Evolutionary conservation across 2,113 vertebrate species (phyloP).

Genomic region (Mirounga angustirostris): DNA sequence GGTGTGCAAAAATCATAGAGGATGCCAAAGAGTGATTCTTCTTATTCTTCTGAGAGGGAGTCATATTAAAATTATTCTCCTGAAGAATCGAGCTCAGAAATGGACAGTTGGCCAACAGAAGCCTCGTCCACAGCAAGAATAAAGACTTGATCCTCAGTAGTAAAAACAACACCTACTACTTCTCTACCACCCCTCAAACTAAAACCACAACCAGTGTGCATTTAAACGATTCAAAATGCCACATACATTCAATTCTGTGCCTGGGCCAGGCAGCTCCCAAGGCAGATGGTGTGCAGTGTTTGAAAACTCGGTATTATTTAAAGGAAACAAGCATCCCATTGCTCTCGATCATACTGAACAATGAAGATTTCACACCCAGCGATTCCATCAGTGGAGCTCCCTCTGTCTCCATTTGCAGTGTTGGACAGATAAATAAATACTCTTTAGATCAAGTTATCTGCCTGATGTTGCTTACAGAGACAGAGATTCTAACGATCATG

Average conservation of each 20-base stretch:
- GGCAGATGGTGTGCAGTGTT: slow-evolving; percentile 54
- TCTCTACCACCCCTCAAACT: not conserved
- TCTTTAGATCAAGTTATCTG: slow-evolving; percentile 74
- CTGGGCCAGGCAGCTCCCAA: slow-evolving; percentile 14
- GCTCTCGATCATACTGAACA: slow-evolving; percentile 66
- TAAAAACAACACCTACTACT: not conserved
- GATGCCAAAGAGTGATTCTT: not conserved
- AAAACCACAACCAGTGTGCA: slow-evolving; percentile 11
- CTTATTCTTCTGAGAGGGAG: not conserved
- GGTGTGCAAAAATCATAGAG: not conserved
- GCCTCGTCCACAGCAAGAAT: not conserved
- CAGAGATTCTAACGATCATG: slow-evolving; percentile 72
- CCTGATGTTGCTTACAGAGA: slow-evolving; percentile 76
- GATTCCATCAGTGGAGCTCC: slow-evolving; percentile 45
- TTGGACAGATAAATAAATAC: slow-evolving; percentile 81
- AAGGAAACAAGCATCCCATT: slow-evolving; percentile 63
- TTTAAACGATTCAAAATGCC: slow-evolving; percentile 66
- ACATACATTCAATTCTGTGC: slow-evolving; percentile 55
- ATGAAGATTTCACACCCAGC: slow-evolving; percentile 76
- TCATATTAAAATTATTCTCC: not conserved
- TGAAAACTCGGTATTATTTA: slow-evolving; percentile 66
- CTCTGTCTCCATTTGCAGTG: slow-evolving; percentile 74
- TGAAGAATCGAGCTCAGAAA: not conserved
- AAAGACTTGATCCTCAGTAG: not conserved
- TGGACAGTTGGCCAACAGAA: not conserved